Base-by-base conservation (phyloP, 2,113 vertebrate species). In the Aphelocoma coerulescens region DNA sequence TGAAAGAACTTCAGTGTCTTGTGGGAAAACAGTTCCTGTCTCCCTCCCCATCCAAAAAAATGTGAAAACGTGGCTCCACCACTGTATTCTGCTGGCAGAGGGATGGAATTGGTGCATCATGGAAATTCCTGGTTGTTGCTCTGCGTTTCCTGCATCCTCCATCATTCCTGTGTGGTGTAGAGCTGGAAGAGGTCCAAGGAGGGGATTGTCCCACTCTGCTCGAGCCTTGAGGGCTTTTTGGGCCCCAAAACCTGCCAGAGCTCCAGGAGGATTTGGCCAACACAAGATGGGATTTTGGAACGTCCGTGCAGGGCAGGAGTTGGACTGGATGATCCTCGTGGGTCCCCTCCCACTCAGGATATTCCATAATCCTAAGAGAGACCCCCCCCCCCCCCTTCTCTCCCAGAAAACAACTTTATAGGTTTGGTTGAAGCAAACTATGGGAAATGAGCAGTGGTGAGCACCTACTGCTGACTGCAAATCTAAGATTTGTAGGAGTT, bases 141-240 rank as follows among this genome's bases (percentile, higher is more conserved):
- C n/a, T 17, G 1, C 0, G 1, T 61, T 75, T 27, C 68, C 67
- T 44, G 46, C n/a, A 4, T 65, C 52, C 23, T 69, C 37, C 4
- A 0, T 14, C 11, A 0, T n/a, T 32, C 30, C n/a, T 27, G 37
- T 13, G n/a, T 3, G 0, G 3, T 12, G 62, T 5, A 12, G 58
- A 83, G 32, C 22, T 80, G 78, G 73, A 63, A 20, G 39, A 68
- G 49, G 8, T 24, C 85, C 65, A 24, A 54, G 65, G 74, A 46
- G 22, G 74, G 46, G 6, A 52, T 69, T 52, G 33, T 37, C 84
- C 73, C 46, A 15, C 52, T 22, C 54, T 72, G 67, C 67, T 22
- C 14, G 4, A 86, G 37, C 72, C 62, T 20, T 54, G 33, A 39
- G n/a, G 68, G 41, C 18, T 55, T 55, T 65, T 49, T 18, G 30